Evolutionary conservation across 2,888 invertebrate species (phyloP), one percentile per base, ranked within the genome.

Genomic region (Apoderus coryli): DNA sequence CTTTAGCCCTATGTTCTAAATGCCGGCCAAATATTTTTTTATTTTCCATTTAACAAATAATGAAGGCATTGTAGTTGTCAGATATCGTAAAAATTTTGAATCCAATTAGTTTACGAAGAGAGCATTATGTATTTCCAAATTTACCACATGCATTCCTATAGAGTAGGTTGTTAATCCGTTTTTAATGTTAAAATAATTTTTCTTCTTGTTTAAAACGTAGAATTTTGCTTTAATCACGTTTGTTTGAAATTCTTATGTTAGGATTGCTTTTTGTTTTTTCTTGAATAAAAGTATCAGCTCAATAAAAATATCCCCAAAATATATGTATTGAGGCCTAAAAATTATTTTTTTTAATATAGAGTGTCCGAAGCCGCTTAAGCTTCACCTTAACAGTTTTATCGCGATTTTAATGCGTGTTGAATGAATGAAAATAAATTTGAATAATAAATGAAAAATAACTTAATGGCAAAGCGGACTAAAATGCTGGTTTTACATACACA

Each of bases 141-240:
- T 19, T 19, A n/a, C 19, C 19, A 6, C 6, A n/a, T 19, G 19
- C 19, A 7, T 7, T n/a, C 6, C n/a, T 19, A 6, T 19, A 19
- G 19, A 19, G 19, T 19, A 19, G 19, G 19, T n/a, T n/a, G n/a
- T n/a, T n/a, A n/a, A 19, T n/a, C 6, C 19, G n/a, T 19, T 19
- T 7, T 19, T 19, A 7, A 7, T 19, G 7, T 19, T n/a, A 7
- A 19, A 19, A 19, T 6, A 19, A n/a, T 19, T 19, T 19, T 19
- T 6, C n/a, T 19, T 19, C n/a, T 7, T 19, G n/a, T 19, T 19
- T 19, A 7, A 19, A n/a, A n/a, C n/a, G n/a, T n/a, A n/a, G n/a
- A n/a, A n/a, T n/a, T n/a, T n/a, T n/a, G n/a, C n/a, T n/a, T n/a
- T n/a, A n/a, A n/a, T n/a, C n/a, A n/a, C n/a, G n/a, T n/a, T 19